Evolutionary conservation across 1,140 invertebrate species (phyloP), one percentile per base, ranked within the genome.

Genomic region (Meloidogyne chitwoodi): DNA sequence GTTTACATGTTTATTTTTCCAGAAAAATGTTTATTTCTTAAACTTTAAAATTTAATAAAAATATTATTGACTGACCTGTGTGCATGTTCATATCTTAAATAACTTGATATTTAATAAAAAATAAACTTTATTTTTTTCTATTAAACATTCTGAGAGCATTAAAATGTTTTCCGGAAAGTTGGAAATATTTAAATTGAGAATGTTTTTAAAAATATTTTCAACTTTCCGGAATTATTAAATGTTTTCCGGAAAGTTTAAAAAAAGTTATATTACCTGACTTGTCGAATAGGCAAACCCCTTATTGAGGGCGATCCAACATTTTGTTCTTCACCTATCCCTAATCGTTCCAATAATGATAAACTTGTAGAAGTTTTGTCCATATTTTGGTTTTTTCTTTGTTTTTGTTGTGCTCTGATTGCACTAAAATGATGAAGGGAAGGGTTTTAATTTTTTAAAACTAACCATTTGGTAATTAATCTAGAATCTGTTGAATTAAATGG

Each of bases 81-180:
- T 10, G 72, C 27, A 22, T 79, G 67, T 56, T 79, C 77, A 27
- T 64, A 67, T 22, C 77, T 79, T 26, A 56, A 79, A 74, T n/a
- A n/a, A n/a, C 24, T 29, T 22, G n/a, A n/a, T n/a, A 11, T 16
- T 29, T n/a, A 26, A 78, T n/a, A 44, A 29, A 63, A 70, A 76
- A n/a, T 56, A 48, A 48, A 48, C 14, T 6, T 19, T 19, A 19
- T n/a, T 56, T 56, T 8, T n/a, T 1, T 48, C 14, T 4, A 10
- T 6, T 38, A 56, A 56, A n/a, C 48, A n/a, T 56, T 48, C 14
- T 48, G 29, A 31, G 29, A 31, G 6, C 2, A 31, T 31, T 31
- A 31, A 31, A 31, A 6, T 31, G 2, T 19, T 19, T 48, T 19
- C 44, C 14, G 44, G 16, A 48, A 48, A 19, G 14, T 48, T 48